Conservation (phyloP, 64 coral and sea anemone genomes). For the Exaiptasia diaphana region DNA sequence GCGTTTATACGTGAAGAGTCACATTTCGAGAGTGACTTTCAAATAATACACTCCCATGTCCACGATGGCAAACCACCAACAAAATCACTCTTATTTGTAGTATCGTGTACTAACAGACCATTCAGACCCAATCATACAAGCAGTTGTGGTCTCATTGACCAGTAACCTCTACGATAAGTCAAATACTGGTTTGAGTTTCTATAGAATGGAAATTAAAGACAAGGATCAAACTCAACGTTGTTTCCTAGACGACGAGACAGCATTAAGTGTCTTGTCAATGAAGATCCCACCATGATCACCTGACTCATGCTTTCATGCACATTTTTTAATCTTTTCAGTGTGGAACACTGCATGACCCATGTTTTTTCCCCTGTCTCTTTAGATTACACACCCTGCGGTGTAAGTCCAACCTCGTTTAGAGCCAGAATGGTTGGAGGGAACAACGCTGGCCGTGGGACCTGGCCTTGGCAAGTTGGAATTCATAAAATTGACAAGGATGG, state of each 20-base stretch:
- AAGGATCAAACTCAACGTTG: neutral
- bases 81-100: too few species aligned
- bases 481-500: neutral
- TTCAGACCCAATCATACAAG: too few species aligned
- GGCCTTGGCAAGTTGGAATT: constrained; percentile 76
- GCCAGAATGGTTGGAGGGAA: constrained; percentile 66
- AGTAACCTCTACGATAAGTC: too few species aligned
- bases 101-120: too few species aligned
- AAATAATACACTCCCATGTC: neutral
- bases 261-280: neutral
- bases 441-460: constrained; percentile 26
- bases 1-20: neutral
- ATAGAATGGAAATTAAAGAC: neutral
- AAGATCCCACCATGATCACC: neutral
- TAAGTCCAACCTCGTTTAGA: constrained; percentile 27
- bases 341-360: neutral
- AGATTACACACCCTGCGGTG: constrained; percentile 65
- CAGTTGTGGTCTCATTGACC: too few species aligned
- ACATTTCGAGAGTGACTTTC: neutral
- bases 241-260: neutral
- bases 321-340: neutral
- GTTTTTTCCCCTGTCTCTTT: neutral
- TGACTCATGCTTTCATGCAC: neutral
- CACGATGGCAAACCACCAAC: too few species aligned
- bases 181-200: neutral